phyloP scores from a whole-genome alignment of 2,888 invertebrate species.

The Neria commutata region DNA sequence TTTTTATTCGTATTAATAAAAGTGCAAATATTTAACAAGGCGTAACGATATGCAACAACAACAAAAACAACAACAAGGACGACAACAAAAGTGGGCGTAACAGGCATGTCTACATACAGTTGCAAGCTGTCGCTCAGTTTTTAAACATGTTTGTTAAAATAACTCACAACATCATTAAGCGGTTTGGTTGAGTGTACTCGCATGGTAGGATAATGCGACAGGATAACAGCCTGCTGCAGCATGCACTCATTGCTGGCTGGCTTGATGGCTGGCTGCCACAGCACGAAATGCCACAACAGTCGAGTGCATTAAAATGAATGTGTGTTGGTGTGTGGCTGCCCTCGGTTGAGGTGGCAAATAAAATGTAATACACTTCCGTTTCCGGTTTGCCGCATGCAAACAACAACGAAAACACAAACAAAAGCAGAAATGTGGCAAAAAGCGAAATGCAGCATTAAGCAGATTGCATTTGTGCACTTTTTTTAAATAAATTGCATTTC shows the following conservation, averaged over 20 bases:
- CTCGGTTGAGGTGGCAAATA: slow-evolving; percentile 14
- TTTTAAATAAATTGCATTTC: slow-evolving; percentile 5
- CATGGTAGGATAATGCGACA: too few relatives aligned
- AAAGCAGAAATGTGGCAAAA: too few relatives aligned
- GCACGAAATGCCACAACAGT: not conserved
- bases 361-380: slow-evolving; percentile 24
- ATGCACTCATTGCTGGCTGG: not conserved
- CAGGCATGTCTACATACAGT: too few relatives aligned
- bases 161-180: slow-evolving; percentile 15
- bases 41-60: not conserved
- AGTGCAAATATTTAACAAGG: not conserved
- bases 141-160: slow-evolving; percentile 3
- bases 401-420: too few relatives aligned
- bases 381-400: too few relatives aligned
- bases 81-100: not conserved
- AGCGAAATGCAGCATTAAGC: too few relatives aligned
- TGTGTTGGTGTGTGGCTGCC: not conserved
- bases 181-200: too few relatives aligned
- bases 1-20: too few relatives aligned
- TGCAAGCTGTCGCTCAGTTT: too few relatives aligned
- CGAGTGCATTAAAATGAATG: not conserved
- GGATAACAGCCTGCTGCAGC: not conserved
- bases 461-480: slow-evolving; percentile 1
- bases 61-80: not conserved
- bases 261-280: not conserved